Evolutionary conservation across 92 coral and sea anemone species (phyloP), one percentile per base, ranked within the genome.

Genomic region (Desmophyllum pertusum): DNA sequence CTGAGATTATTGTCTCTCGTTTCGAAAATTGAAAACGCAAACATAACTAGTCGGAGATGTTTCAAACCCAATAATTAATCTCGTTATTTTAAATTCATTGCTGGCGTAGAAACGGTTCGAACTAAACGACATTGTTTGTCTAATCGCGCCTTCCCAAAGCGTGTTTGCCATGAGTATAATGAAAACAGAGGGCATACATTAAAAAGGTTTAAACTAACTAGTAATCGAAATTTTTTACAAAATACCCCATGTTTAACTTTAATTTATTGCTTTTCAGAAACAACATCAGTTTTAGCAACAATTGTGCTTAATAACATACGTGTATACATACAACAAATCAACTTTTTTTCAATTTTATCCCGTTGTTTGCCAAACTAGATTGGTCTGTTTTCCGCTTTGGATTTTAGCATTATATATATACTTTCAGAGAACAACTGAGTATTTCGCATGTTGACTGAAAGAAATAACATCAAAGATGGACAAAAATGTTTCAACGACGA

Each of bases 281-380:
- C 73, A 80, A 68, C 63, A 66, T 19, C 65, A 70, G 33, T 46
- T 67, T 80, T 40, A 25, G 25, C 70, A 77, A 37, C 45, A 77
- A 31, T 46, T 29, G 37, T 50, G 43, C 25, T 67, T 2, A 19
- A 66, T 30, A 19, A 19, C 21, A 10, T 48, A 43, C 61, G 17
- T 25, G 15, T 74, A 45, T 30, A 74, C 78, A 45, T 30, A 74
- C 78, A 74, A 48, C 61, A n/a, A 42, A 29, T 29, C 78, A 43
- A 46, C 25, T 15, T 48, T 42, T n/a, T 23, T 38, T 57, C 27
- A 19, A 5, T 4, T 18, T 65, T 15, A 35, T 30, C 33, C 52
- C 53, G 1, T 66, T 65, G 74, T 79, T 79, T 65, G 21, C 43
- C 19, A 79, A 45, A 43, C 42, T n/a, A 66, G 33, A 64, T 18